A percentile compares a stretch with the other conserved stretches of the same genome.
These are phyloP conservation scores for Clamator glandarius DNA, from an alignment of 2,797 vertebrate species.

Conservation along the genomic window DNA sequence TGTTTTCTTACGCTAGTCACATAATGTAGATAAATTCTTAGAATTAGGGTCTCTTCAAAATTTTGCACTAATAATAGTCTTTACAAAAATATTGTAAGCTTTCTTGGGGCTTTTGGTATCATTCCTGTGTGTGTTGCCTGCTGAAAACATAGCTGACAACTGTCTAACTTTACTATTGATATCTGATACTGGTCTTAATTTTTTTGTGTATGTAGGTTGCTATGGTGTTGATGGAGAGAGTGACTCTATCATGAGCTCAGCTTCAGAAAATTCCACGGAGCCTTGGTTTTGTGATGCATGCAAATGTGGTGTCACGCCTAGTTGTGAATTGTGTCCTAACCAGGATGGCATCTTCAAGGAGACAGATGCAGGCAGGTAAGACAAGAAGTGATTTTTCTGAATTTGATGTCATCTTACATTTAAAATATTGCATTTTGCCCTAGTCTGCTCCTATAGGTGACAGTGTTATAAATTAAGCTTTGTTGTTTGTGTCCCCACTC, in stretches of 20 bases:
- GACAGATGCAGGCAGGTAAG: slow-evolving; percentile 96
- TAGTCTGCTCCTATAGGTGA: not conserved
- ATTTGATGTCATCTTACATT: not conserved
- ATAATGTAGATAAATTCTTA: not conserved
- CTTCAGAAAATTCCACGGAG: slow-evolving; percentile 98
- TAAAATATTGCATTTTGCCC: not conserved
- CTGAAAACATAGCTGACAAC: not conserved
- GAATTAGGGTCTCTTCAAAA: not conserved
- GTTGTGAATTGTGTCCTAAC: slow-evolving; percentile 97
- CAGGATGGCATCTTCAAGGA: slow-evolving; percentile 99
- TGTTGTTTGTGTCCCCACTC: not conserved
- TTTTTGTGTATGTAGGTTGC: slow-evolving; percentile 84
- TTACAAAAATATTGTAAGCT: not conserved
- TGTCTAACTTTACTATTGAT: not conserved
- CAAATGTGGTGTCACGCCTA: slow-evolving; percentile 95
- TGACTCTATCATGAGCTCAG: slow-evolving; percentile 99
- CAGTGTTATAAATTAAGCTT: not conserved
- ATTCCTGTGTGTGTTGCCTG: not conserved
- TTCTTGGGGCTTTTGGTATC: not conserved
- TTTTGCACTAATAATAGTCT: not conserved
- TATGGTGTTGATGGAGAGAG: slow-evolving; percentile 98
- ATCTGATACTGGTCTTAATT: not conserved
- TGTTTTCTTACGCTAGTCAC: not conserved
- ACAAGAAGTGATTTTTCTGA: not conserved
- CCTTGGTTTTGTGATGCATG: slow-evolving; percentile 99